Conservation (phyloP, 2,113 vertebrate genomes). For the Narcine bancroftii region DNA sequence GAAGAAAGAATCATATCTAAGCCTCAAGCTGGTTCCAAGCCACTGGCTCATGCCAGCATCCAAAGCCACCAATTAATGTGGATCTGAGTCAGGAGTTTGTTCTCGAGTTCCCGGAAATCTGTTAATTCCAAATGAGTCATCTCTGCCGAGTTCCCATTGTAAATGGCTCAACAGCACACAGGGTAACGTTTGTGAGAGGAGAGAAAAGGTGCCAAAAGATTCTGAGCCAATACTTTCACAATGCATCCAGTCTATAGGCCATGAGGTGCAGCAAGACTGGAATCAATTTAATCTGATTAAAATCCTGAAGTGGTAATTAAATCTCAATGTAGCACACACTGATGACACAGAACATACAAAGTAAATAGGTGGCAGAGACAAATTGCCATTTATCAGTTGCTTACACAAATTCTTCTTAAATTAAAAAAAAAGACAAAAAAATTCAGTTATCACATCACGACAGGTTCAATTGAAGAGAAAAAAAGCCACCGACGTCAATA, state of each 20-base stretch:
- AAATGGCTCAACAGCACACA: background rate
- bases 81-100: no score
- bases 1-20: background rate
- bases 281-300: background rate
- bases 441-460: constrained; percentile 22
- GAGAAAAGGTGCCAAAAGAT: background rate
- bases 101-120: no score
- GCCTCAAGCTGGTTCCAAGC: no score
- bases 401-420: constrained; percentile 32
- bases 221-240: background rate
- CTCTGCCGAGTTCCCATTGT: background rate
- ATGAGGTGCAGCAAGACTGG: background rate
- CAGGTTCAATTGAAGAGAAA: constrained; percentile 23
- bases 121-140: no score
- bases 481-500: background rate
- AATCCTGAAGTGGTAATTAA: background rate
- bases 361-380: background rate
- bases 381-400: background rate
- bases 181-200: background rate
- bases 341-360: background rate
- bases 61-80: no score
- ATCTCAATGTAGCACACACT: background rate
- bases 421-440: background rate
- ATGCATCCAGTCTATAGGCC: background rate
- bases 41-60: no score